phyloP scores from a whole-genome alignment of 2,888 invertebrate genomes.

The Netelia inedita region DNA sequence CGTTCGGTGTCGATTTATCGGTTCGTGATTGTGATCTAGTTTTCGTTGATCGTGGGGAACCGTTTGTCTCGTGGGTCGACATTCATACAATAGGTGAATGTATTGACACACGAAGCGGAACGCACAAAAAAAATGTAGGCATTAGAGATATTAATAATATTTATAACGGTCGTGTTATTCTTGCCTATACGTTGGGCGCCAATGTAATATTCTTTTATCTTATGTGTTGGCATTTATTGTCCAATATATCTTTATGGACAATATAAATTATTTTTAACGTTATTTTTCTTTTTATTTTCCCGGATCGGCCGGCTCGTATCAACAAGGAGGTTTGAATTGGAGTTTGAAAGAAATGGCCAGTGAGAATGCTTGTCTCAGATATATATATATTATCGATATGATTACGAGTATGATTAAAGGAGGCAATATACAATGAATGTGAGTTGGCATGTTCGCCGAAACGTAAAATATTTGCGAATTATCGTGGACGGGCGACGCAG shows the following conservation, averaged over 20 bases:
- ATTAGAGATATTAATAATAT: constrained; percentile 54
- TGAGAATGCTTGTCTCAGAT: too few species aligned
- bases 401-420: too few species aligned
- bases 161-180: constrained; percentile 27
- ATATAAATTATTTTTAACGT: too few species aligned
- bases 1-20: background rate
- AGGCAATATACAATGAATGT: too few species aligned
- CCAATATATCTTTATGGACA: background rate
- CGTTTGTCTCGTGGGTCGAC: background rate
- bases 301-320: too few species aligned
- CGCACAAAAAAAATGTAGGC: background rate
- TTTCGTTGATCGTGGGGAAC: background rate
- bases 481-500: too few species aligned
- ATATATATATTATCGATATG: too few species aligned
- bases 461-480: too few species aligned
- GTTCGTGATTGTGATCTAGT: background rate
- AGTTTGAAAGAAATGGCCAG: too few species aligned
- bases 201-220: background rate
- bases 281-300: too few species aligned
- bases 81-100: background rate
- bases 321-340: too few species aligned
- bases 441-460: too few species aligned
- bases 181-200: background rate
- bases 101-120: background rate
- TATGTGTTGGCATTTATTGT: background rate